Percentiles rank a stretch among this genome's conserved stretches.
These are phyloP conservation scores for Lepidonotus clava DNA, from an alignment of 2,888 invertebrate genomes.

Conservation along the genomic window DNA sequence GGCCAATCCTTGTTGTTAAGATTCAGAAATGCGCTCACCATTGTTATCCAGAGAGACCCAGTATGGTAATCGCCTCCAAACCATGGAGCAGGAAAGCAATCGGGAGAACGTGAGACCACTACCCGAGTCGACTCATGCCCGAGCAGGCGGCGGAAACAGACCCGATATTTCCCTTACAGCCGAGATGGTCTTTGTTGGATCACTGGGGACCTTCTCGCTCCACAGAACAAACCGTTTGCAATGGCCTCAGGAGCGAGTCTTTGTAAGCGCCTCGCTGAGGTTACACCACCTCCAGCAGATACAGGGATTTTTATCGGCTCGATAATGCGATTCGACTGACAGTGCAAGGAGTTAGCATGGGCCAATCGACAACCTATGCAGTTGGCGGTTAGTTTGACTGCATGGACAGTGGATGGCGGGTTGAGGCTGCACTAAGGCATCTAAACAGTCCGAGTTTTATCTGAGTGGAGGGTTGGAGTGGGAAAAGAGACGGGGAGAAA, in stretches of 20 bases:
- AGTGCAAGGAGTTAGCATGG: background rate
- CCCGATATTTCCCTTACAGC: background rate
- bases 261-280: background rate
- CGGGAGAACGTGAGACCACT: background rate
- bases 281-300: background rate
- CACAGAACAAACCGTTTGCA: slow-evolving; percentile 23
- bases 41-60: background rate
- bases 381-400: too few species aligned
- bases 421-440: background rate
- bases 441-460: background rate
- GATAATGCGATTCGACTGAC: background rate
- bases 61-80: background rate
- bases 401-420: too few species aligned
- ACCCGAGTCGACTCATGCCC: background rate
- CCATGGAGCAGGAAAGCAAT: background rate
- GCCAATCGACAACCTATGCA: background rate
- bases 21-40: background rate
- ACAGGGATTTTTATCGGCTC: background rate
- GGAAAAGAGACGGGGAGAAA: too few species aligned
- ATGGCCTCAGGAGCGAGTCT: background rate
- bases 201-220: slow-evolving; percentile 4
- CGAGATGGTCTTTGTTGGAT: background rate
- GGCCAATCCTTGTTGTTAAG: background rate
- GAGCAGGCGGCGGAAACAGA: background rate
- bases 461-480: background rate